phyloP scores from a whole-genome alignment of 1,140 invertebrate species.

The Ridgeia piscesae region DNA sequence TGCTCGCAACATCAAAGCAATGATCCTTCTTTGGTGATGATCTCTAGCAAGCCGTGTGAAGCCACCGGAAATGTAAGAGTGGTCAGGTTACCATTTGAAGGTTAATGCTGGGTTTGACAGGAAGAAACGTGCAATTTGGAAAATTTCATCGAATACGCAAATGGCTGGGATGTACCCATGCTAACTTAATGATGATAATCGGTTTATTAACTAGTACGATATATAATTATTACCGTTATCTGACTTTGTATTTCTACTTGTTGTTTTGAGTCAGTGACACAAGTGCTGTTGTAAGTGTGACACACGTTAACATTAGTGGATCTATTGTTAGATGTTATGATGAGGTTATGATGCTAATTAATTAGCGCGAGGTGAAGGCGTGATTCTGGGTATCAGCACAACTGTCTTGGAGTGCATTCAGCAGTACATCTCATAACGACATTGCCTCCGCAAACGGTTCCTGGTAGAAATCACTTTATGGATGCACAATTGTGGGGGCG shows the following conservation, averaged over 20 bases:
- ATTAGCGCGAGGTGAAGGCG: not conserved
- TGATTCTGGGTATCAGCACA: not conserved
- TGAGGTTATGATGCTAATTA: not conserved
- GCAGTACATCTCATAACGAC: not conserved
- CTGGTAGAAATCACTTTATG: not conserved
- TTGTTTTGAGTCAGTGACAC: not conserved
- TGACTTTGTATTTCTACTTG: not conserved
- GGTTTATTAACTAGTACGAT: not conserved
- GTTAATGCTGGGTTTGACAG: not conserved
- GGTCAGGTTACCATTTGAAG: not conserved
- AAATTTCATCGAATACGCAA: not conserved
- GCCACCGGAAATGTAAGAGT: not conserved
- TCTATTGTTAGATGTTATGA: not conserved
- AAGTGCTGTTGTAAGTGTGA: not conserved
- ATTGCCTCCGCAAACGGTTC: not conserved
- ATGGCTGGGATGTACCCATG: not conserved
- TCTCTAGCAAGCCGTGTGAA: not conserved
- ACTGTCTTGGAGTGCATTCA: not conserved
- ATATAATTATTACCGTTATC: not conserved
- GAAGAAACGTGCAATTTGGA: not conserved
- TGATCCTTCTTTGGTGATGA: not conserved
- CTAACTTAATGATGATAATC: not conserved
- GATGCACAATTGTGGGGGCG: not conserved
- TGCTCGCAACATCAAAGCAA: not conserved
- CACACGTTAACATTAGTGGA: not conserved